Evolutionary conservation across 2,888 invertebrate genomes (phyloP).

Genomic region (Blastobasis adustella): DNA sequence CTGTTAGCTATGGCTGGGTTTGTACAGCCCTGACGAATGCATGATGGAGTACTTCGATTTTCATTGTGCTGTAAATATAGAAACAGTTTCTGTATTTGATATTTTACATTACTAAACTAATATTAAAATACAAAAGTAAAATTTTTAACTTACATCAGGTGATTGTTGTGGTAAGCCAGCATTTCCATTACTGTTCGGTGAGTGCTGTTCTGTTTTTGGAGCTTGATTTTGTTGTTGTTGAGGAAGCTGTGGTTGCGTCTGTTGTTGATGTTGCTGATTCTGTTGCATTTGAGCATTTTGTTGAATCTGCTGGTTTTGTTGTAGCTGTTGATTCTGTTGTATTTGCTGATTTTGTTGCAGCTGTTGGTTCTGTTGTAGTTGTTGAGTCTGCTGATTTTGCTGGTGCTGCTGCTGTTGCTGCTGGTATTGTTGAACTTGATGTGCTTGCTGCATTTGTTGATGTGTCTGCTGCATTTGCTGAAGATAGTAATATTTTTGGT

Average conservation of each 20-base stretch:
- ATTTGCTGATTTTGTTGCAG: constrained; percentile 46
- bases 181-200: constrained; percentile 57
- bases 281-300: constrained; percentile 43
- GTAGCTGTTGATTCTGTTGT: constrained; percentile 46
- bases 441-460: constrained; percentile 46
- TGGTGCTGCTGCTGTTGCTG: constrained; percentile 38
- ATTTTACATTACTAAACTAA: background rate
- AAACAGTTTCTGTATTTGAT: background rate
- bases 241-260: constrained; percentile 52
- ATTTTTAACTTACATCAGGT: constrained; percentile 45
- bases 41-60: constrained; percentile 71
- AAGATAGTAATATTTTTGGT: background rate
- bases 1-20: constrained; percentile 93
- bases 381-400: constrained; percentile 43
- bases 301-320: constrained; percentile 39
- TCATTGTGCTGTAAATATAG: constrained; percentile 53
- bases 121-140: background rate
- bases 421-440: constrained; percentile 55
- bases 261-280: constrained; percentile 48
- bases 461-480: constrained; percentile 22
- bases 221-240: constrained; percentile 39
- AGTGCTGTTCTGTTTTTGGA: constrained; percentile 62
- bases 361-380: constrained; percentile 45
- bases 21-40: constrained; percentile 92
- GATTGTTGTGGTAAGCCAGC: constrained; percentile 57